Conservation (phyloP, 2,888 invertebrate genomes). For the Chromoteleia sp. region DNA sequence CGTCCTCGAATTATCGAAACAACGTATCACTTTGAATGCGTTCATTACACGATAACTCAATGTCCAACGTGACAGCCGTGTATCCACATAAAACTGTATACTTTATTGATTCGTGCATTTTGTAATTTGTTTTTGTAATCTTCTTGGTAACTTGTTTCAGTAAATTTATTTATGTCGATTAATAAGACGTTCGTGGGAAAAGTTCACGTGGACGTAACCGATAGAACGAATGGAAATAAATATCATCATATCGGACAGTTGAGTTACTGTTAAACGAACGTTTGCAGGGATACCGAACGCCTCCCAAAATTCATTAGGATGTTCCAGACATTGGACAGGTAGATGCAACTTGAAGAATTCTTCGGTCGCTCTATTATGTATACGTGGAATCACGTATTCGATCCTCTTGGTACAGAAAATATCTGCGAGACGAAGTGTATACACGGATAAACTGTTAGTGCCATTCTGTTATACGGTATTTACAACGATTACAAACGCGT, state of each 20-base stretch:
- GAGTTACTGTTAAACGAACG: slow-evolving; percentile 61
- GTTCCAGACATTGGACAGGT: slow-evolving; percentile 83
- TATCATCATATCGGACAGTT: slow-evolving; percentile 50
- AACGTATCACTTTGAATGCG: slow-evolving; percentile 48
- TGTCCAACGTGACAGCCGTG: slow-evolving; percentile 52
- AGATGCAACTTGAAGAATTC: slow-evolving; percentile 69
- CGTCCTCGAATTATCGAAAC: slow-evolving; percentile 71
- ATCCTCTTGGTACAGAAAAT: slow-evolving; percentile 67
- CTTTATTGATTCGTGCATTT: neutral
- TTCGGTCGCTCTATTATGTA: slow-evolving; percentile 65
- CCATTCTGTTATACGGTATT: slow-evolving; percentile 61
- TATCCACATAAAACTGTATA: slow-evolving; percentile 3
- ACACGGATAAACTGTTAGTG: slow-evolving; percentile 64
- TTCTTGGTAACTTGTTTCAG: neutral
- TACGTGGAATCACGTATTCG: slow-evolving; percentile 33
- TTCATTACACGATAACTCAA: slow-evolving; percentile 66
- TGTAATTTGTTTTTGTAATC: neutral
- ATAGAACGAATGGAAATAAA: slow-evolving; percentile 1
- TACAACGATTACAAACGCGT: slow-evolving; percentile 57
- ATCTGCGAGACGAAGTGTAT: slow-evolving; percentile 65
- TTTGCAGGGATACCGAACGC: slow-evolving; percentile 69
- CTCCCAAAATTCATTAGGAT: slow-evolving; percentile 83
- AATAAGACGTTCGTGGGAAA: neutral
- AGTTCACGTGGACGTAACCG: neutral
- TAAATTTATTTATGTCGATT: neutral